Evolutionary conservation across 2,888 invertebrate genomes (phyloP), one percentile per base, ranked within the genome.

Genomic region (Rhamnusium bicolor): DNA sequence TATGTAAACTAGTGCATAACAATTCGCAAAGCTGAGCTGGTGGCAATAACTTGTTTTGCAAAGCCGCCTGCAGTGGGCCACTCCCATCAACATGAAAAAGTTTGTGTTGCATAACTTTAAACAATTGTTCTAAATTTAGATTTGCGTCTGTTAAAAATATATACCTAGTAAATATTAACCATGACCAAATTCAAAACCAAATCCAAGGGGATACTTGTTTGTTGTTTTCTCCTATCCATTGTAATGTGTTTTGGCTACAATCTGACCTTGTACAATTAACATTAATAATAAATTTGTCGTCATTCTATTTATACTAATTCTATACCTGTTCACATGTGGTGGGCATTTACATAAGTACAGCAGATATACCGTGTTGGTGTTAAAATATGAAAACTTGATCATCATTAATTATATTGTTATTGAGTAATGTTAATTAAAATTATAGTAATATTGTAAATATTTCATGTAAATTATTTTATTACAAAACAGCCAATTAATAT

Each of bases 261-360:
- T 24, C 40, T 61, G 61, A 61, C 61, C 61, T 47, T 61, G 61
- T 47, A 21, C 47, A 61, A 47, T 61, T 61, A 61, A 24, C 47
- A 47, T 61, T 61, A 61, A 47, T 61, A 61, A 47, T 61, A 47
- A 61, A 47, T 61, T 61, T 61, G 61, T 47, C 10, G 27, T 47
- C 14, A 47, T 61, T 61, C 61, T 61, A 61, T 61, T 61, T 61
- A 18, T 47, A 61, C n/a, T 46, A 12, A n/a, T 61, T 47, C 29
- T 47, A 10, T 61, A 61, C 61, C 61, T 61, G 61, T 46, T 47
- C 47, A 16, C 14, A 47, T 47, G 58, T 18, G 18, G 29, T 24
- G 3, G 58, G 29, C 19, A 32, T 12, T 40, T 40, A n/a, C n/a
- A n/a, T n/a, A 40, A 40, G 40, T 3, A n/a, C 40, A 12, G n/a